A percentile compares a stretch with the other conserved stretches of the same genome.
These are phyloP conservation scores for Dendroctonus ponderosae DNA, from an alignment of 1,140 invertebrate species.

Conservation along the genomic window DNA sequence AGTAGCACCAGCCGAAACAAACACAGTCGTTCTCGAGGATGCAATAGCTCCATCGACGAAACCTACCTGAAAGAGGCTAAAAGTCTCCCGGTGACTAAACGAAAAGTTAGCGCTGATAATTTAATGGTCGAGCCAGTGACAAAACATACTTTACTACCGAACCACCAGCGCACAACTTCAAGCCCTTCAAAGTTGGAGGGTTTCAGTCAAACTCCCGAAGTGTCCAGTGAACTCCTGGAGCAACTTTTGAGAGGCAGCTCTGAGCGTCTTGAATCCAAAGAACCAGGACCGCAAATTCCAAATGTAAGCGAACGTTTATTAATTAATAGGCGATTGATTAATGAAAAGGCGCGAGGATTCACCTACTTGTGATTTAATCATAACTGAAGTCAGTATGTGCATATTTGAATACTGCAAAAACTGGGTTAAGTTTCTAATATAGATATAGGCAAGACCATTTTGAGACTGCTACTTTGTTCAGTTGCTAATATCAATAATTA, in stretches of 20 bases:
- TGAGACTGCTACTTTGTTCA: slow-evolving; percentile 6
- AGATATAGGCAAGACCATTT: not conserved
- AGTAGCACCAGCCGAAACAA: slow-evolving; percentile 37
- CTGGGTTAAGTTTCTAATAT: not conserved
- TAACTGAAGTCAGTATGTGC: not conserved
- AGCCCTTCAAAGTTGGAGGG: slow-evolving; percentile 75
- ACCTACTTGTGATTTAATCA: not conserved
- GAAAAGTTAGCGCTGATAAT: slow-evolving; percentile 58
- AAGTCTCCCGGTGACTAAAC: slow-evolving; percentile 38
- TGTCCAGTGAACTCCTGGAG: slow-evolving; percentile 66
- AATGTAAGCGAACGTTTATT: slow-evolving; percentile 14
- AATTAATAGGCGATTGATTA: too few relatives aligned
- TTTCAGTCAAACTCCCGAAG: slow-evolving; percentile 52
- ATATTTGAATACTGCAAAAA: not conserved
- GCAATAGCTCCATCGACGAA: slow-evolving; percentile 54
- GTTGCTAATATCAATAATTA: slow-evolving; percentile 4
- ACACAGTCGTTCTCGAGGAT: slow-evolving; percentile 41
- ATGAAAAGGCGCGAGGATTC: not conserved
- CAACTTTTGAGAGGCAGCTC: slow-evolving; percentile 73
- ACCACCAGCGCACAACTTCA: slow-evolving; percentile 74
- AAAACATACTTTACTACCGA: slow-evolving; percentile 51
- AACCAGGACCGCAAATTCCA: slow-evolving; percentile 37
- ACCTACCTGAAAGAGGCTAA: slow-evolving; percentile 46
- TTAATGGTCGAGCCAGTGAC: slow-evolving; percentile 43
- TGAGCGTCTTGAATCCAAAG: slow-evolving; percentile 63